phyloP scores from a whole-genome alignment of 2,797 vertebrate species.

The Gobionotothen gibberifrons region DNA sequence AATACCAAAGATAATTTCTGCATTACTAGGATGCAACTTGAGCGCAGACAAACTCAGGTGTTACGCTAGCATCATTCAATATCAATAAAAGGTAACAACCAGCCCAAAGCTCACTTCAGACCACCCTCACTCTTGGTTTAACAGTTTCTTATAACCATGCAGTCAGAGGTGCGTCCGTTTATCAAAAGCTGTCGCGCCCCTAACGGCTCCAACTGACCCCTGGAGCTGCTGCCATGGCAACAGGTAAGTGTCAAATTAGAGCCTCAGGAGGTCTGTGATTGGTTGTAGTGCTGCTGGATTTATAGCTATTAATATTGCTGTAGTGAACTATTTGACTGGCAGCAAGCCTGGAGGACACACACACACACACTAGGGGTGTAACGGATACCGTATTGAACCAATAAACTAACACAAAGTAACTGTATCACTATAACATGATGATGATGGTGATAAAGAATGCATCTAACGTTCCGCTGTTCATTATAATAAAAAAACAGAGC shows the following conservation, averaged over 20 bases:
- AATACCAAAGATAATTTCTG: too few species aligned
- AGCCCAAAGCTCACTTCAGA: neutral
- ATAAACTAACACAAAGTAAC: too few species aligned
- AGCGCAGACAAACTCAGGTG: neutral
- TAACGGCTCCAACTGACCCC: slow-evolving; percentile 24
- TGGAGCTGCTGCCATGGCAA: slow-evolving; percentile 50
- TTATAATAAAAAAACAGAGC: too few species aligned
- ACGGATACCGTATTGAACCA: too few species aligned
- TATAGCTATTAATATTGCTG: slow-evolving; percentile 44
- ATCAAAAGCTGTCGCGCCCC: neutral
- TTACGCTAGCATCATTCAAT: neutral
- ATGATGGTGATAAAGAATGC: too few species aligned
- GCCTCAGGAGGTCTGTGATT: slow-evolving; percentile 35
- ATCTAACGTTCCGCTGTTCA: too few species aligned
- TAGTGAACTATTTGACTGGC: slow-evolving; percentile 51
- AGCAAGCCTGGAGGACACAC: slow-evolving; percentile 10
- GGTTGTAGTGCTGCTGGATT: slow-evolving; percentile 40
- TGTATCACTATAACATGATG: too few species aligned
- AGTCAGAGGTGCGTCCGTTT: slow-evolving; percentile 13
- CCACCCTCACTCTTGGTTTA: neutral
- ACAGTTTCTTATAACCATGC: slow-evolving; percentile 3
- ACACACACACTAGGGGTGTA: too few species aligned
- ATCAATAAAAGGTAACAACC: too few species aligned
- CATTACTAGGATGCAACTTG: neutral
- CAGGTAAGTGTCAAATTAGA: slow-evolving; percentile 37